Conservation (phyloP, 2,113 vertebrate genomes). For the Syrrhaptes paradoxus region DNA sequence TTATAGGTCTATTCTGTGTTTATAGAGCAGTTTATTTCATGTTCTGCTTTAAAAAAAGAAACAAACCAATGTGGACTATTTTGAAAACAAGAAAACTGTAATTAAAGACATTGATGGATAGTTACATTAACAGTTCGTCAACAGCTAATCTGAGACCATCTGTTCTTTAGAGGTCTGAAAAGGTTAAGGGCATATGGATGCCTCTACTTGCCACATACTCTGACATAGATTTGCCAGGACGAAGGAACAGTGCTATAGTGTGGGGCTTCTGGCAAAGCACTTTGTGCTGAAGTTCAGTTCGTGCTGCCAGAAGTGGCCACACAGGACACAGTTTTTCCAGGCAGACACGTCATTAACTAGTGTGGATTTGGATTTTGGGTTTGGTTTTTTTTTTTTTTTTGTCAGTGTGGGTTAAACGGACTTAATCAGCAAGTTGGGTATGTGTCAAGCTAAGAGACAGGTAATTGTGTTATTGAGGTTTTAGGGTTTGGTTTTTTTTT, state of each 20-base stretch:
- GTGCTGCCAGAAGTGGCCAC: not conserved
- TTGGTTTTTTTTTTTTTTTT: not conserved
- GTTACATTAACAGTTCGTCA: constrained; percentile 23
- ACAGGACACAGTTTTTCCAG: not conserved
- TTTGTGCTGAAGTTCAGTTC: not conserved
- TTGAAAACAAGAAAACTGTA: constrained; percentile 25
- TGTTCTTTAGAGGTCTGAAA: not conserved
- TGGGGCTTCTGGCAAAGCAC: not conserved
- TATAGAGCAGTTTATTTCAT: not conserved
- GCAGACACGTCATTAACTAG: not conserved
- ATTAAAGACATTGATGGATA: constrained; percentile 39
- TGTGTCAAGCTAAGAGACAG: not conserved
- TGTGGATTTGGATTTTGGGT: no score
- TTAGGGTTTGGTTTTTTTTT: not conserved
- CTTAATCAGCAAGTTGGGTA: not conserved
- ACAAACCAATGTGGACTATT: not conserved
- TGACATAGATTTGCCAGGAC: not conserved
- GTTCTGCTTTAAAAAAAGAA: not conserved
- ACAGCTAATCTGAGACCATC: constrained; percentile 33
- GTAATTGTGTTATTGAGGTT: not conserved
- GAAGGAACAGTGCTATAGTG: not conserved
- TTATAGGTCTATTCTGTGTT: not conserved
- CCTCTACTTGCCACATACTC: not conserved
- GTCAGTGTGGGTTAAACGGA: not conserved
- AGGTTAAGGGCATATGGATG: constrained; percentile 4